Base-by-base conservation (phyloP, 1,140 invertebrate species). In the Achatina immaculata region DNA sequence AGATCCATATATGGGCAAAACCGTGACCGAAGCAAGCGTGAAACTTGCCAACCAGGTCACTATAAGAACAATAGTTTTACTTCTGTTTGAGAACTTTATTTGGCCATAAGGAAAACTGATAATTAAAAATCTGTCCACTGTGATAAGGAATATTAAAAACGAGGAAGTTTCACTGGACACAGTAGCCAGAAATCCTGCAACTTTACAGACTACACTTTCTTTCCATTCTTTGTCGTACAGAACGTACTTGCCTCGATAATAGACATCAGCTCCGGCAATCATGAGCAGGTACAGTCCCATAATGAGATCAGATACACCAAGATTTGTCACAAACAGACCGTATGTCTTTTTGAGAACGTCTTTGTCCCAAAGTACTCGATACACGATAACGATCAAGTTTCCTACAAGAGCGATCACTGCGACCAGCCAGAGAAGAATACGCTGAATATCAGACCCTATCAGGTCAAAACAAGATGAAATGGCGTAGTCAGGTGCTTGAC, bases 281-380 rank as follows among this genome's bases (percentile, higher is more conserved):
- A 88, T 86, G 6, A 88, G 24, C 62, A 90, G 40, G 66, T 89
- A 90, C 0, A 89, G 43, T 1, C 89, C 89, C 89, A 90, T 90
- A 0, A 89, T 73, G 36, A 89, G 82, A 65, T 90, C 89, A 2
- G 88, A 84, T 2, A 86, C n/a, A 7, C 81, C 82, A 16, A 90
- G 76, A 81, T 87, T 89, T 19, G 82, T 81, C 9, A 89, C 83
- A 66, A 89, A 85, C 16, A 85, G 43, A 31, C 82, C 83, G 81
- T 85, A 82, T 19, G 83, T 80, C 58, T 82, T 84, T 21, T 74
- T 74, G 24, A 82, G 66, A 21, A 31, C 21, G 11, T 34, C 28
- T 62, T 28, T 45, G n/a, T 75, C n/a, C 34, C 62, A 72, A 16
- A 83, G 3, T 9, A 85, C 9, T 45, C 85, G 75, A 43, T 76